Evolutionary conservation across 2,888 invertebrate species (phyloP).

Genomic region (Caenorhabditis macrosperma): DNA sequence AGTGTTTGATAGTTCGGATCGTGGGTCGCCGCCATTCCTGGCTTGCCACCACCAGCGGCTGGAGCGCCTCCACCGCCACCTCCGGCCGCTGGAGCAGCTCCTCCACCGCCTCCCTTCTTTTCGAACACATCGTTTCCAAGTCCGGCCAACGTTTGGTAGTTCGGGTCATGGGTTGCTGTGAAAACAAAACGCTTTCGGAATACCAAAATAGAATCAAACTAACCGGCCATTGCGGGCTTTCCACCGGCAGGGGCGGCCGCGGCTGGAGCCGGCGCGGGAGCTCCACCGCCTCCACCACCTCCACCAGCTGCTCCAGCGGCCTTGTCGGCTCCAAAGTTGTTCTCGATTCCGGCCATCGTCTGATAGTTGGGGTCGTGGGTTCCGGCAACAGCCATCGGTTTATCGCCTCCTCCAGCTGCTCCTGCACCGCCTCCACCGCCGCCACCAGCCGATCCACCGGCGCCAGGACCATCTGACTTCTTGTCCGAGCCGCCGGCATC

Average conservation of each 20-base stretch:
- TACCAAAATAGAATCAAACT: too few species aligned
- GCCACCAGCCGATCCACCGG: background rate
- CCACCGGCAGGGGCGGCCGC: background rate
- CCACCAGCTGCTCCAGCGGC: too few species aligned
- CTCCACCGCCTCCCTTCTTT: background rate
- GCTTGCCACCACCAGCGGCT: background rate
- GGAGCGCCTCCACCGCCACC: background rate
- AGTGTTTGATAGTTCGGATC: conserved; percentile 3
- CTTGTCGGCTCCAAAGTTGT: background rate
- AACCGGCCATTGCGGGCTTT: background rate
- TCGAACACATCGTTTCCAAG: conserved; percentile 1
- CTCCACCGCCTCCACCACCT: background rate
- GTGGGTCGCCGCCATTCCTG: conserved; percentile 1
- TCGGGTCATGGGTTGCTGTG: background rate
- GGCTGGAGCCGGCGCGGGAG: background rate
- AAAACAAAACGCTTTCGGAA: too few species aligned
- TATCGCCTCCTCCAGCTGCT: background rate
- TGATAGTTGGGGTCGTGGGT: conserved; percentile 34
- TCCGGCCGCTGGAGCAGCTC: background rate
- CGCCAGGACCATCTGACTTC: background rate
- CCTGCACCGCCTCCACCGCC: too few species aligned
- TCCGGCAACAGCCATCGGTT: background rate
- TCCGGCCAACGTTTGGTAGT: background rate
- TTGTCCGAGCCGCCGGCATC: background rate
- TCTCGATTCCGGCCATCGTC: conserved; percentile 17